Percentiles rank a stretch among this genome's conserved stretches.
Conservation (phyloP, 2,797 vertebrate species). For the Sebastes hubbsi region DNA sequence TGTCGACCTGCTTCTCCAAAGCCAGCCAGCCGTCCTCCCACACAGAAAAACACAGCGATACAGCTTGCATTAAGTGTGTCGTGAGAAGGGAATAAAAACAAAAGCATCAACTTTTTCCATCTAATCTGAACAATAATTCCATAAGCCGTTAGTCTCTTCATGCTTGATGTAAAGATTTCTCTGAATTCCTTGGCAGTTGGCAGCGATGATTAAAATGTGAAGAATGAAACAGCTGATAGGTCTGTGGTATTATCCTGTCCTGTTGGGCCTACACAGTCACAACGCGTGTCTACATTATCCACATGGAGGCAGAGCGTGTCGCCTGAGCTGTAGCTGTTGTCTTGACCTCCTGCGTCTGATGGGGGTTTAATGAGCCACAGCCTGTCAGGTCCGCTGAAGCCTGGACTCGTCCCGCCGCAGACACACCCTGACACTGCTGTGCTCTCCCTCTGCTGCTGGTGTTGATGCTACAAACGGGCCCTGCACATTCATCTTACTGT, state of each 20-base stretch:
- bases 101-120: slow-evolving; percentile 32
- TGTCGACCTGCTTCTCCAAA: slow-evolving; percentile 63
- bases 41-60: slow-evolving; percentile 15
- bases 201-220: slow-evolving; percentile 63
- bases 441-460: slow-evolving; percentile 34
- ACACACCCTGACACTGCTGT: slow-evolving; percentile 45
- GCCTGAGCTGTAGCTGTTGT: slow-evolving; percentile 51
- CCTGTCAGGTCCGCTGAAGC: slow-evolving; percentile 70
- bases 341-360: slow-evolving; percentile 72
- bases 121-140: slow-evolving; percentile 35
- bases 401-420: slow-evolving; percentile 46
- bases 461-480: slow-evolving; percentile 49
- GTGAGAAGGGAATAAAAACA: slow-evolving; percentile 7
- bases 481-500: slow-evolving; percentile 28
- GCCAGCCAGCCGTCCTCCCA: slow-evolving; percentile 43
- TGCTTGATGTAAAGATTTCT: slow-evolving; percentile 61
- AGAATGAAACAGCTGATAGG: slow-evolving; percentile 65
- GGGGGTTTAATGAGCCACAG: slow-evolving; percentile 74
- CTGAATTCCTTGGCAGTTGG: slow-evolving; percentile 36
- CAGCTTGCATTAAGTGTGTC: slow-evolving; percentile 4
- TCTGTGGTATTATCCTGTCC: slow-evolving; percentile 40
- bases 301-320: slow-evolving; percentile 20
- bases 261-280: not conserved
- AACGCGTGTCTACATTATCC: slow-evolving; percentile 26
- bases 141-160: slow-evolving; percentile 46